Conservation (phyloP, 1,140 invertebrate genomes). For the Drosophila lini region DNA sequence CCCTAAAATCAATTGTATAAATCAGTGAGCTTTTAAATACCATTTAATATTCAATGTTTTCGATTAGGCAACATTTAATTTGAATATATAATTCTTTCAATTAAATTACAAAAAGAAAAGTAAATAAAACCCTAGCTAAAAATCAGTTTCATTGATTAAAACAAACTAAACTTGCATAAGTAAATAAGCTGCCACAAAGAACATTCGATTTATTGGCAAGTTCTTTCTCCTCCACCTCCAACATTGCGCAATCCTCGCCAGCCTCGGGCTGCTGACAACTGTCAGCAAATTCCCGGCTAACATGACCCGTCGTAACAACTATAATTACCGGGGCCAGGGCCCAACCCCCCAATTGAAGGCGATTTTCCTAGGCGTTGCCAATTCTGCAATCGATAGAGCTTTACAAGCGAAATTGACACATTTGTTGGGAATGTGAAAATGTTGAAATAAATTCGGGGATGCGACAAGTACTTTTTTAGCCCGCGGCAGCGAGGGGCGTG, state of each 20-base stretch:
- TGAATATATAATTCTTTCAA: not conserved
- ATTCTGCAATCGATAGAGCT: constrained; percentile 64
- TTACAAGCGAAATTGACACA: constrained; percentile 68
- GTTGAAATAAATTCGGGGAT: constrained; percentile 46
- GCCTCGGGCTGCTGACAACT: constrained; percentile 53
- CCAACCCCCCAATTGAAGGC: constrained; percentile 2
- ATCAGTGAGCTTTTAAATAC: too few relatives aligned
- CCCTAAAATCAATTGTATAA: too few relatives aligned
- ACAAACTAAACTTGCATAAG: not conserved
- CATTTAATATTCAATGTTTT: not conserved
- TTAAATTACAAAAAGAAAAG: not conserved
- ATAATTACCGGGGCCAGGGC: constrained; percentile 59
- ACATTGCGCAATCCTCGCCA: constrained; percentile 7
- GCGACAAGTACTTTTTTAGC: constrained; percentile 49
- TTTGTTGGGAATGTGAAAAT: constrained; percentile 56
- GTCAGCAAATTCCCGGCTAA: constrained; percentile 54
- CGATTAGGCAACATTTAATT: not conserved
- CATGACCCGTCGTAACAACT: constrained; percentile 41
- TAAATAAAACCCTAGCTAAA: not conserved
- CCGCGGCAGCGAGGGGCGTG: constrained; percentile 32
- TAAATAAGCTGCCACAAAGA: constrained; percentile 13
- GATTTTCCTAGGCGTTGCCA: constrained; percentile 29
- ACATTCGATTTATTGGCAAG: constrained; percentile 13
- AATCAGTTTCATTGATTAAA: not conserved
- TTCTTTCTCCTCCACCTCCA: not conserved